These are phyloP conservation scores for Trinectes maculatus DNA, from an alignment of 2,113 vertebrate species.

Conservation along the genomic window DNA sequence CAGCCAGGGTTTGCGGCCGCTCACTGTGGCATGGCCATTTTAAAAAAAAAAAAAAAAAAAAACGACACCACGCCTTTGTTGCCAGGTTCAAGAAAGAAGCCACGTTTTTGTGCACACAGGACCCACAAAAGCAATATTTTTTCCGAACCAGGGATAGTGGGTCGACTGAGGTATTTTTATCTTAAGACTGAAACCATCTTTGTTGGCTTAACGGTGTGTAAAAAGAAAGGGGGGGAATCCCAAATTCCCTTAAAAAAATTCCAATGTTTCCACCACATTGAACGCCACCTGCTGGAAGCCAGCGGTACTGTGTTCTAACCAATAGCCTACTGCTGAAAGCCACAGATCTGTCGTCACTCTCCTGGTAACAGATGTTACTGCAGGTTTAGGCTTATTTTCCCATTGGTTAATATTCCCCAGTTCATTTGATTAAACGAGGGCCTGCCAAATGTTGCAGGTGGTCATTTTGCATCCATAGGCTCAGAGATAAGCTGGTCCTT, in stretches of 20 bases:
- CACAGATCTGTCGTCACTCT: constrained; percentile 75
- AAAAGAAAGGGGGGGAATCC: not conserved
- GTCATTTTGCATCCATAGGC: not conserved
- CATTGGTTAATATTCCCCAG: constrained; percentile 47
- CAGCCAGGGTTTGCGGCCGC: constrained; percentile 39
- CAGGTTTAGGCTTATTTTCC: constrained; percentile 61
- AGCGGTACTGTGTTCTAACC: constrained; percentile 38
- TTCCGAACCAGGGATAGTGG: fast-evolving
- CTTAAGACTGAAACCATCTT: not conserved
- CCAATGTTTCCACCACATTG: constrained; percentile 15
- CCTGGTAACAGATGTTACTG: constrained; percentile 79
- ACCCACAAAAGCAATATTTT: not conserved
- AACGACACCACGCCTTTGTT: constrained; percentile 84
- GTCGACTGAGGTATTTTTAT: not conserved
- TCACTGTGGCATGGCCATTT: constrained; percentile 77
- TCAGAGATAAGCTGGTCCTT: not conserved
- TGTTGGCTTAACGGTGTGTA: not conserved
- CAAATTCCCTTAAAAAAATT: constrained; percentile 52
- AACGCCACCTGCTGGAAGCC: constrained; percentile 47
- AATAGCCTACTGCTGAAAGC: constrained; percentile 61
- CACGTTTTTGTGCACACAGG: constrained; percentile 26
- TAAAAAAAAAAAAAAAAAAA: no score
- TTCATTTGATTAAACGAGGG: constrained; percentile 34
- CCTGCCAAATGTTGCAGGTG: not conserved
- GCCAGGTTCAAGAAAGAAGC: constrained; percentile 62